These are phyloP conservation scores for Hydrochoerus hydrochaeris DNA, from an alignment of 2,113 vertebrate species.

Conservation along the genomic window DNA sequence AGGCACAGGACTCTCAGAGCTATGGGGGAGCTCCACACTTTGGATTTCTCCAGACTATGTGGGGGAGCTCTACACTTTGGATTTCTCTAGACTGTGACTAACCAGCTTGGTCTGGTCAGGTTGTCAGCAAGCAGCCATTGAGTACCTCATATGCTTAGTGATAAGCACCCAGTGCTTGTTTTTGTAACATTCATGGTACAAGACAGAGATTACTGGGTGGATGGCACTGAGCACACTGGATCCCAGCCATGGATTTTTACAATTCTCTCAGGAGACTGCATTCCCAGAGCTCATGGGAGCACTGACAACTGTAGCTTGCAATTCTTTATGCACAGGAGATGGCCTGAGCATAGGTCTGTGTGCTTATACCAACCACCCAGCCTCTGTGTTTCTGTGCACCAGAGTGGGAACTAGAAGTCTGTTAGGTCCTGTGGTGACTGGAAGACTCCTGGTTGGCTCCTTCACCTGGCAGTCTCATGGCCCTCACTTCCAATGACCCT, in stretches of 20 bases:
- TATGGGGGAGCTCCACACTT: neutral
- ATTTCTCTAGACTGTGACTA: constrained; percentile 27
- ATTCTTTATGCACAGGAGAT: neutral
- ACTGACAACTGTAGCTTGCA: neutral
- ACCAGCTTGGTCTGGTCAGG: neutral
- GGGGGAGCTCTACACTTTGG: neutral
- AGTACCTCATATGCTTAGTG: neutral
- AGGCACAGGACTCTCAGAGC: neutral
- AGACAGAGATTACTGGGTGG: neutral
- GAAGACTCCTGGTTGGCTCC: neutral
- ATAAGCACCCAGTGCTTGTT: neutral
- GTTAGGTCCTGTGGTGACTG: neutral
- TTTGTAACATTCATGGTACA: neutral
- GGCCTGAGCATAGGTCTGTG: neutral
- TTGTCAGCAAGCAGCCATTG: neutral
- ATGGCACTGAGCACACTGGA: neutral
- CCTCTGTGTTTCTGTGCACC: neutral
- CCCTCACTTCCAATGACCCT: neutral
- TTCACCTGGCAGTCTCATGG: neutral
- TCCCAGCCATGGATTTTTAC: neutral
- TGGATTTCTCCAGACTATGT: neutral
- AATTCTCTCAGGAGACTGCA: neutral
- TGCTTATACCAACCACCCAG: neutral
- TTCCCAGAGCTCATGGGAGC: neutral
- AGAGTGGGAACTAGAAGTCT: neutral